Base-by-base conservation (phyloP, 2,888 invertebrate species). In the Lasius platythorax region DNA sequence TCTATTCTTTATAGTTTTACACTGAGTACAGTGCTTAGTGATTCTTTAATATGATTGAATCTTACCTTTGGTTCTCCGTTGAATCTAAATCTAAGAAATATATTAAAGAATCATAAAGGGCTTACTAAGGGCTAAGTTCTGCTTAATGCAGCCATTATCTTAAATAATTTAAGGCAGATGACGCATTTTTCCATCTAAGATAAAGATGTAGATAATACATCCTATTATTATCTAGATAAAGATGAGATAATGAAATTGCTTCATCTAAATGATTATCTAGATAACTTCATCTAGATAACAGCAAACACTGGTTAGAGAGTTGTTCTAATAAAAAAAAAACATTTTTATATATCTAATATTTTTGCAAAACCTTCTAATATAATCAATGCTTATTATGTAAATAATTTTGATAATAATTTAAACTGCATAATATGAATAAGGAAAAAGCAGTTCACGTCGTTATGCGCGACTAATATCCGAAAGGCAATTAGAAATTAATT, bases 331-430 rank as follows among this genome's bases (percentile, higher is more conserved):
- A 11, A 33, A 63, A n/a, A 63, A 18, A 33, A 18, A 63, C 15
- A 61, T 61, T 61, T 61, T 30, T 30, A 61, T 23, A 61, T 61
- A 18, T 15, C 61, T 61, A 12, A 40, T 40, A 40, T 9, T 40
- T 40, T 40, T 40, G 9, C 40, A 40, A 33, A 30, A 18, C 30
- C 30, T 61, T 61, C 33, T 15, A 15, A 61, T 61, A 61, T 23
- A 61, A 61, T 61, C 30, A 61, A 61, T 61, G 61, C 30, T 61
- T 61, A 30, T 61, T 61, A 61, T 33, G 30, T 12, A 61, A 61
- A 61, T 30, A 30, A 11, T 61, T 30, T 37, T 37, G 37, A 37
- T 11, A 30, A 23, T 61, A 61, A 61, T 23, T 61, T 37, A 37
- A 12, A 61, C 5, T 30, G 12, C 61, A 61, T 61, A 30, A 4